A percentile compares a stretch with the other conserved stretches of the same genome.
phyloP scores from a whole-genome alignment of 2,888 invertebrate genomes.

The Orthosia gothica region DNA sequence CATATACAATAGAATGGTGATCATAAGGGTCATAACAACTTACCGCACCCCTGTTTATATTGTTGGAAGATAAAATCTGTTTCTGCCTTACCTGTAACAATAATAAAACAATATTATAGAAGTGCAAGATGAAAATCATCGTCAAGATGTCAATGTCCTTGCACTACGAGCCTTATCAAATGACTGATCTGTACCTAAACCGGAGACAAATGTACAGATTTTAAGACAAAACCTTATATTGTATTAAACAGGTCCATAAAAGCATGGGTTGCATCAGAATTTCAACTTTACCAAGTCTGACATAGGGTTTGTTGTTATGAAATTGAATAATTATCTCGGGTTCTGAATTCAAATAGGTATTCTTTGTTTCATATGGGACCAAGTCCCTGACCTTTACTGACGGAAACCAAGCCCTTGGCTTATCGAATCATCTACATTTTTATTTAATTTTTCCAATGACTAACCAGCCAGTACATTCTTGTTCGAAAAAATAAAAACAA shows the following conservation, averaged over 20 bases:
- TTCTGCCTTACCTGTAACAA: constrained; percentile 55
- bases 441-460: background rate
- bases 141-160: background rate
- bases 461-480: background rate
- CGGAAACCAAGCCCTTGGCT: background rate
- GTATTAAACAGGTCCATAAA: no score
- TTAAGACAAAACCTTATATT: no score
- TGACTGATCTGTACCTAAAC: constrained; percentile 3
- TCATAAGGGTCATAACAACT: background rate
- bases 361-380: background rate
- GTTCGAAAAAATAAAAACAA: background rate
- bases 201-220: background rate
- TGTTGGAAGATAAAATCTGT: background rate
- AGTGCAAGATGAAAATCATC: constrained; percentile 6
- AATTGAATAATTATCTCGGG: no score
- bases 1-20: no score
- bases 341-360: no score
- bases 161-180: constrained; percentile 2
- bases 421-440: background rate
- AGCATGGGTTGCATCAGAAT: no score
- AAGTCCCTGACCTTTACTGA: background rate
- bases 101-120: constrained; percentile 18
- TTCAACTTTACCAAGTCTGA: no score
- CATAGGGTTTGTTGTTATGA: no score
- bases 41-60: background rate